A percentile compares a stretch with the other conserved stretches of the same genome.
Evolutionary conservation across 2,888 invertebrate species (phyloP).

Genomic region (Hyles lineata): DNA sequence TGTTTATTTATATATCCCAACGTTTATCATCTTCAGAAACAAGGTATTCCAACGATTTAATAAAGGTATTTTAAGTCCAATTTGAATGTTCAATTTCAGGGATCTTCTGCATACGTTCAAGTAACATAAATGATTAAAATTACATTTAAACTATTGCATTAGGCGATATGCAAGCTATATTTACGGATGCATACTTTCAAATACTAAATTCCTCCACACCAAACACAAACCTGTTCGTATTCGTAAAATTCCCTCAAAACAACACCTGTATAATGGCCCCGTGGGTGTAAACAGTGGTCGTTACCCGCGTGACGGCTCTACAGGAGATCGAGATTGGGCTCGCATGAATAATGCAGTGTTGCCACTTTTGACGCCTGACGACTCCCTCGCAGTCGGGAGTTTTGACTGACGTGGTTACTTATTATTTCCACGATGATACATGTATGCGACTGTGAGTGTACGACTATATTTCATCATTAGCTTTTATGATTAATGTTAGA

Average conservation of each 20-base stretch:
- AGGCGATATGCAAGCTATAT: no score
- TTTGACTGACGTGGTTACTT: conserved; percentile 18
- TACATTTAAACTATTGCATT: no score
- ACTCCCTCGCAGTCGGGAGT: conserved; percentile 16
- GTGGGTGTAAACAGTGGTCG: conserved; percentile 32
- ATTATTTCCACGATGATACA: neutral
- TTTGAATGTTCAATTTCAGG: no score
- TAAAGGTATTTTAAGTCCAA: no score
- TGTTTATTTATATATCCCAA: no score
- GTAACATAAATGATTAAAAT: no score
- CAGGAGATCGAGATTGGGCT: conserved; percentile 27
- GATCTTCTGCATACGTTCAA: no score
- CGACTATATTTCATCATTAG: no score
- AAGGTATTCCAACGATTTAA: no score
- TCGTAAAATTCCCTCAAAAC: neutral
- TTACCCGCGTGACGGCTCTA: neutral
- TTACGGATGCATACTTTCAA: neutral
- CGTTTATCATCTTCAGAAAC: no score
- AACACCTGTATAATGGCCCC: conserved; percentile 12
- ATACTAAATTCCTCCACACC: neutral
- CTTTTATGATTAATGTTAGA: no score
- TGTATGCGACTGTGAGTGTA: neutral
- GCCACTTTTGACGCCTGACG: conserved; percentile 29
- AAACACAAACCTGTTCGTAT: neutral
- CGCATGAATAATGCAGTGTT: conserved; percentile 32